Percentiles rank a stretch among this genome's conserved stretches.
Conservation (phyloP, 2,888 invertebrate species). For the Tyria jacobaeae region DNA sequence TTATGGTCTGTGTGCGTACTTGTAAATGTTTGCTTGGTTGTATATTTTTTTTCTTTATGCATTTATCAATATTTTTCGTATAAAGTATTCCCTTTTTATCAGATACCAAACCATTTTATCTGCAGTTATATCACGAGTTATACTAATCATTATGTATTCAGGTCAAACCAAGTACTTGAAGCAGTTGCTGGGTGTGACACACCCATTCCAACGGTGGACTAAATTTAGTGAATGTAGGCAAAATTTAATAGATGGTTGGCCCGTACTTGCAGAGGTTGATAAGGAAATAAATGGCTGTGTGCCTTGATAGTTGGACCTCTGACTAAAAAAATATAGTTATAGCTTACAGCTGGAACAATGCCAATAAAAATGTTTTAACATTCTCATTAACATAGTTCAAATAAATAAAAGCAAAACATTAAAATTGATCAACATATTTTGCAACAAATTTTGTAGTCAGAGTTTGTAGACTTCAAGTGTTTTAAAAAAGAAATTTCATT, state of each 20-base stretch:
- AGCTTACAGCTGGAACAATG: neutral
- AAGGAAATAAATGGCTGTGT: slow-evolving; percentile 1
- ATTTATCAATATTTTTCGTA: neutral
- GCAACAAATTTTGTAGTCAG: neutral
- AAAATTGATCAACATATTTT: no score
- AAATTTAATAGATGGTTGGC: neutral
- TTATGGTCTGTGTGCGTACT: no score
- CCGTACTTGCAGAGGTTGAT: neutral
- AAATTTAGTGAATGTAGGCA: slow-evolving; percentile 1
- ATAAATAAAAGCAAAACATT: no score
- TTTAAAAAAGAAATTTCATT: no score
- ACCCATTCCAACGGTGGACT: neutral
- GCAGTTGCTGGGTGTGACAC: slow-evolving; percentile 2
- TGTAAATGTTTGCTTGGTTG: no score
- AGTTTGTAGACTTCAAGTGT: no score
- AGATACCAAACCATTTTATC: neutral
- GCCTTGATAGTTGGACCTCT: neutral
- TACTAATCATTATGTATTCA: neutral
- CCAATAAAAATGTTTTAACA: neutral
- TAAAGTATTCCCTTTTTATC: neutral
- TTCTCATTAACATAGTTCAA: neutral
- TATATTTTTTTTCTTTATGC: no score
- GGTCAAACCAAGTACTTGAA: slow-evolving; percentile 7
- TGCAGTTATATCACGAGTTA: slow-evolving; percentile 1
- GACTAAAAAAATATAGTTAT: neutral